Percentiles rank a stretch among this genome's conserved stretches.
These are phyloP conservation scores for Oncorhynchus mykiss DNA, from an alignment of 2,113 vertebrate species.

Conservation along the genomic window DNA sequence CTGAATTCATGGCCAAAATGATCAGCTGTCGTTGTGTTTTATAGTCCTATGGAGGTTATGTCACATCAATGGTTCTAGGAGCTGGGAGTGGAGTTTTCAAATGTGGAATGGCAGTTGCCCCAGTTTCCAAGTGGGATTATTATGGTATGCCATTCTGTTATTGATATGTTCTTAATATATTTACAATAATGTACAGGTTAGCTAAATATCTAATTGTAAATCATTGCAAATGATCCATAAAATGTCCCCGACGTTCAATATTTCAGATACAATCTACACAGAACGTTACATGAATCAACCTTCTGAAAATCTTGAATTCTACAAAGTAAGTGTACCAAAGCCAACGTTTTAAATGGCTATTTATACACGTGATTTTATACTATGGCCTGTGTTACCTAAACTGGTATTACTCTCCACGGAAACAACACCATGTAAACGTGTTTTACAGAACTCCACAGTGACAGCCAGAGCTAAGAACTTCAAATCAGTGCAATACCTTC, in stretches of 20 bases:
- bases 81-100: constrained; percentile 90
- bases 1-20: not conserved
- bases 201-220: not conserved
- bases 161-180: not conserved
- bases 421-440: constrained; percentile 6
- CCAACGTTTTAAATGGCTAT: not conserved
- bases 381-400: not conserved
- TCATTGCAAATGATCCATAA: constrained; percentile 37
- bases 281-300: constrained; percentile 94
- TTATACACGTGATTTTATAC: too few relatives aligned
- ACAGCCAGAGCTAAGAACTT: constrained; percentile 90
- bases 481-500: constrained; percentile 89
- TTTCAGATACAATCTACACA: constrained; percentile 80
- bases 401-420: not conserved
- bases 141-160: constrained; percentile 82
- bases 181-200: not conserved
- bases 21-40: constrained; percentile 38
- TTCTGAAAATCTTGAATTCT: constrained; percentile 73
- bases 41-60: constrained; percentile 97
- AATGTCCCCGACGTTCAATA: constrained; percentile 18
- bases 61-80: constrained; percentile 94
- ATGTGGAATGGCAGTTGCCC: constrained; percentile 96
- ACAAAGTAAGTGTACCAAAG: constrained; percentile 74
- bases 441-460: constrained; percentile 89
- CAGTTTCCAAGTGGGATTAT: constrained; percentile 92